phyloP scores from a whole-genome alignment of 2,797 vertebrate species.

The Steatocranus sp. region DNA sequence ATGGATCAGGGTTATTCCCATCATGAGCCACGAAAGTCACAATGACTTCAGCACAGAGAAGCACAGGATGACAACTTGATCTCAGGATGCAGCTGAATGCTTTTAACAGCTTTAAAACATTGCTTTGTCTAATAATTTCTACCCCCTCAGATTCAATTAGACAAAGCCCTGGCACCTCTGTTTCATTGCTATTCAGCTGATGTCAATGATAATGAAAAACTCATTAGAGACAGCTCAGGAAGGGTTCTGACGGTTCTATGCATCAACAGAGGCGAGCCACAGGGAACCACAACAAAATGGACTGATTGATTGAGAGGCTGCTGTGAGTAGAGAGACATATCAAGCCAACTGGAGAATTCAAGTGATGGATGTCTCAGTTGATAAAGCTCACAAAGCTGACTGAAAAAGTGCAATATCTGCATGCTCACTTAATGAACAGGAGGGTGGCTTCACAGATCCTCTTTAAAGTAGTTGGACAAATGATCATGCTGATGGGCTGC shows the following conservation, averaged over 20 bases:
- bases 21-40: constrained; percentile 36
- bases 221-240: constrained; percentile 56
- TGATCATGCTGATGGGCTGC: background rate
- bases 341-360: constrained; percentile 24
- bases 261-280: constrained; percentile 47
- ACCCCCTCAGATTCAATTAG: constrained; percentile 61
- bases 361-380: constrained; percentile 47
- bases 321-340: constrained; percentile 37
- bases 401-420: constrained; percentile 15
- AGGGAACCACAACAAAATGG: constrained; percentile 55
- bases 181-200: constrained; percentile 54
- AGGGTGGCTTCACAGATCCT: background rate
- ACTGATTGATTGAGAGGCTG: constrained; percentile 62
- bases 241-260: constrained; percentile 43
- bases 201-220: constrained; percentile 64
- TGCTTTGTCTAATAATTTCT: constrained; percentile 36
- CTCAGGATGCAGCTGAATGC: constrained; percentile 31
- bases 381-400: constrained; percentile 21
- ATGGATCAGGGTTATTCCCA: constrained; percentile 26
- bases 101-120: constrained; percentile 34
- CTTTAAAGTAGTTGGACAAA: constrained; percentile 7
- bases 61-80: constrained; percentile 45
- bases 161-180: constrained; percentile 33
- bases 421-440: constrained; percentile 29
- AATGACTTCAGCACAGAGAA: constrained; percentile 9